phyloP scores from a whole-genome alignment of 2,888 invertebrate genomes.

The Myopa testacea region DNA sequence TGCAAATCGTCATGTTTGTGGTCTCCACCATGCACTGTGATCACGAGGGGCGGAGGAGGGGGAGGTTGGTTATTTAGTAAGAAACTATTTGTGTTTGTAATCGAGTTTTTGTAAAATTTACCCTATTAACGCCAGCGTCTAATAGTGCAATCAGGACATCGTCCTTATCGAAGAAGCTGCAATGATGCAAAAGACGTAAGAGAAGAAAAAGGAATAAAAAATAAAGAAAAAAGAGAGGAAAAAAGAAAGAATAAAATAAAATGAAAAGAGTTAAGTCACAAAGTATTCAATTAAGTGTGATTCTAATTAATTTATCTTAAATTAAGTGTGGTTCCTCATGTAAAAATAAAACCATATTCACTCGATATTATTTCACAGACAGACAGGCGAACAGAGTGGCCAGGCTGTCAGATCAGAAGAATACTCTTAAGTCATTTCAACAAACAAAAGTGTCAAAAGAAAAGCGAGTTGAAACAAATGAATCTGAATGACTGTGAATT shows the following conservation, averaged over 20 bases:
- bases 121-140: slow-evolving; percentile 89
- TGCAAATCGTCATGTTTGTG: slow-evolving; percentile 73
- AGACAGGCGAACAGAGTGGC: too few species aligned
- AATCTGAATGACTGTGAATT: too few species aligned
- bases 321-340: too few species aligned
- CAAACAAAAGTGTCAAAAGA: too few species aligned
- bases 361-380: too few species aligned
- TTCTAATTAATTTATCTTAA: too few species aligned
- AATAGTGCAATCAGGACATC: slow-evolving; percentile 83
- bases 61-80: not conserved
- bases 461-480: too few species aligned
- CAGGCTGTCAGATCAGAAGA: too few species aligned
- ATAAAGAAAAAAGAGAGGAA: not conserved
- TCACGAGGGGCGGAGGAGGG: not conserved
- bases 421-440: too few species aligned
- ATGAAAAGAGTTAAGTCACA: too few species aligned
- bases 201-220: not conserved
- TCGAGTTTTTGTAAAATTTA: slow-evolving; percentile 66
- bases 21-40: slow-evolving; percentile 77
- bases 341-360: too few species aligned
- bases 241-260: not conserved
- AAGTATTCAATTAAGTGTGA: too few species aligned
- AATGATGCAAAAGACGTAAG: slow-evolving; percentile 58
- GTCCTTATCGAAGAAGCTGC: slow-evolving; percentile 85
- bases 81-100: not conserved